phyloP scores from a whole-genome alignment of 2,797 vertebrate species.

The Rhynchonycteris naso region DNA sequence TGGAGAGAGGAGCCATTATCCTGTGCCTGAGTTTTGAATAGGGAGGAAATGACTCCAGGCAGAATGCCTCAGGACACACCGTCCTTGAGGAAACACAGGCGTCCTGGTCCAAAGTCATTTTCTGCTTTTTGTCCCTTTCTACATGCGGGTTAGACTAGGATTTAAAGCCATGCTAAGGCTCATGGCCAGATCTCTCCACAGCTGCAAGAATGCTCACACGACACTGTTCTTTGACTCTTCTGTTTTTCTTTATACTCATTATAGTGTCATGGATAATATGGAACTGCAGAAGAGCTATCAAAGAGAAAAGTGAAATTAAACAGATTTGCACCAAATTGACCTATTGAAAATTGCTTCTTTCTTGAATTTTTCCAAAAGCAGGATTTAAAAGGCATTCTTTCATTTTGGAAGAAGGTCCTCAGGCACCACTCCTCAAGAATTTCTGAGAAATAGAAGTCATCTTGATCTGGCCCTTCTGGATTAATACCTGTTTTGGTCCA shows the following conservation, averaged over 20 bases:
- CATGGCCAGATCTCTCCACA: background rate
- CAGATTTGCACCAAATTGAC: background rate
- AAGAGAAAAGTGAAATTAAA: conserved; percentile 10
- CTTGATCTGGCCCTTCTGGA: background rate
- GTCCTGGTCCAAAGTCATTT: background rate
- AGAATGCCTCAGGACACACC: background rate
- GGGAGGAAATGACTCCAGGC: conserved; percentile 31
- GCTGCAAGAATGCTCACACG: background rate
- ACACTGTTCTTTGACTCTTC: background rate
- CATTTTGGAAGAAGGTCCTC: background rate
- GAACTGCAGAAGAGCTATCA: background rate
- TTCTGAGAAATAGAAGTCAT: background rate
- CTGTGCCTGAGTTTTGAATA: background rate
- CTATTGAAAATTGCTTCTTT: background rate
- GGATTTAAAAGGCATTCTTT: background rate
- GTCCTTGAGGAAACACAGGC: background rate
- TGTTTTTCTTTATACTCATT: background rate
- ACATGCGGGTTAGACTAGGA: background rate
- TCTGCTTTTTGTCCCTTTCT: background rate
- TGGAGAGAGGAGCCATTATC: background rate
- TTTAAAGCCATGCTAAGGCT: background rate
- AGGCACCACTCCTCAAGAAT: background rate
- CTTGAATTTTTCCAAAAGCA: background rate
- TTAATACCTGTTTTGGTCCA: background rate
- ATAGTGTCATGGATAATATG: background rate